These are phyloP conservation scores for Oedothorax gibbosus DNA, from an alignment of 1,140 invertebrate genomes.

Conservation along the genomic window DNA sequence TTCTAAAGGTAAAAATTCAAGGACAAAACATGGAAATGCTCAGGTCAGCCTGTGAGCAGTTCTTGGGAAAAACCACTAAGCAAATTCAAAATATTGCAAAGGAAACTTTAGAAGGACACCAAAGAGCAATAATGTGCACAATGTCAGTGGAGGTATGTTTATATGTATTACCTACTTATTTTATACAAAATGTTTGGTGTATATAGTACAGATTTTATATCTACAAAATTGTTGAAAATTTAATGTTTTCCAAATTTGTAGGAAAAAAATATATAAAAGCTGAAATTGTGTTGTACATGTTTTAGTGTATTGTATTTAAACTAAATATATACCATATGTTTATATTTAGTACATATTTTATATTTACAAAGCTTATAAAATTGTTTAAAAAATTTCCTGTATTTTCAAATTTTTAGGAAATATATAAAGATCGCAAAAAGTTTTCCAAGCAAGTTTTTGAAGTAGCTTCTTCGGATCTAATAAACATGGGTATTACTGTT, in stretches of 20 bases:
- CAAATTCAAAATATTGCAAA: constrained; percentile 94
- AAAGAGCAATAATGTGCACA: constrained; percentile 97
- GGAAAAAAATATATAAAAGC: too few relatives aligned
- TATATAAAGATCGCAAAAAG: constrained; percentile 98
- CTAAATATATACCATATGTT: too few relatives aligned
- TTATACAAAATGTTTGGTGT: neutral
- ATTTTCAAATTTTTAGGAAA: constrained; percentile 76
- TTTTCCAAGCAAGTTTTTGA: constrained; percentile 98
- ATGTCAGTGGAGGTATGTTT: constrained; percentile 89
- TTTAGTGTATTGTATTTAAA: too few relatives aligned
- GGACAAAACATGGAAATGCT: constrained; percentile 98
- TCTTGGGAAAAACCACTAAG: constrained; percentile 89
- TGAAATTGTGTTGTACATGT: too few relatives aligned
- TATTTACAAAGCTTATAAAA: neutral
- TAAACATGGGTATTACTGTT: constrained; percentile 98
- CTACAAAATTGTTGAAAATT: neutral
- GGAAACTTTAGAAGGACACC: constrained; percentile 97
- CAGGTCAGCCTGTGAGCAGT: constrained; percentile 95
- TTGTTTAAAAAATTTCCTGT: neutral
- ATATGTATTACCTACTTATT: neutral
- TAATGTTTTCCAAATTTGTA: neutral
- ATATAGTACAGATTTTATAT: neutral
- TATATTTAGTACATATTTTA: too few relatives aligned
- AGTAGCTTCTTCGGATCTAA: constrained; percentile 91
- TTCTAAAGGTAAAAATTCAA: constrained; percentile 88